Base-by-base conservation (phyloP, 92 coral and sea anemone genomes). In the Umimayanthus chanpuru region DNA sequence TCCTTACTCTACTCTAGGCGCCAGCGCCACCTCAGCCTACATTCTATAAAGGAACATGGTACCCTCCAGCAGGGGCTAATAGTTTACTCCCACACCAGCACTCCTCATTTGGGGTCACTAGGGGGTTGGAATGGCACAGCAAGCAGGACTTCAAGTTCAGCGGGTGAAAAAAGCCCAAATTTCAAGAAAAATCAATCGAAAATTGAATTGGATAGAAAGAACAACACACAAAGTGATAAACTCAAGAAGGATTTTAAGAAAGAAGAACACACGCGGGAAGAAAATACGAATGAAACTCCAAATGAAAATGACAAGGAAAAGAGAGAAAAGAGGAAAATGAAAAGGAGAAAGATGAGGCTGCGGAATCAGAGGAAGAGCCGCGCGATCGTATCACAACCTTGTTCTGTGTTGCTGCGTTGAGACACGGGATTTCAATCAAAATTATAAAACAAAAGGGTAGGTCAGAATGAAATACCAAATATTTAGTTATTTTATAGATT, bases 391-490 rank as follows among this genome's bases (percentile, higher is more conserved):
- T 83, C 9, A 70, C 77, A 40, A 28, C 87, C 36, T 20, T 68
- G 77, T 71, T 83, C 55, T 68, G 78, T 50, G 47, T 83, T 71
- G 79, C 87, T 70, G 87, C 87, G 15, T 74, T 83, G 32, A 83
- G 87, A 41, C 87, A 83, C 87, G 87, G 87, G 12, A 83, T 83
- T 21, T 68, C 87, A 25, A 83, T 83, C 26, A 83, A 83, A 50
- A 83, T 79, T 11, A 41, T 28, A 16, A 83, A 83, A 73, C 77
- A 83, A 83, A 83, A 83, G 43, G 77, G 87, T 83, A 68, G 28
- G 74, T 20, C 41, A n/a, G 10, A 9, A 32, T 32, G 0, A 32
- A 18, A 9, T 36, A 43, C 0, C 14, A 53, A 53, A 0, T 7
- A 47, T 9, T 47, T 9, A 47, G 10, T 6, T 7, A 47, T 47